Conservation (phyloP, 2,113 vertebrate species). For the Calyptomena viridis region DNA sequence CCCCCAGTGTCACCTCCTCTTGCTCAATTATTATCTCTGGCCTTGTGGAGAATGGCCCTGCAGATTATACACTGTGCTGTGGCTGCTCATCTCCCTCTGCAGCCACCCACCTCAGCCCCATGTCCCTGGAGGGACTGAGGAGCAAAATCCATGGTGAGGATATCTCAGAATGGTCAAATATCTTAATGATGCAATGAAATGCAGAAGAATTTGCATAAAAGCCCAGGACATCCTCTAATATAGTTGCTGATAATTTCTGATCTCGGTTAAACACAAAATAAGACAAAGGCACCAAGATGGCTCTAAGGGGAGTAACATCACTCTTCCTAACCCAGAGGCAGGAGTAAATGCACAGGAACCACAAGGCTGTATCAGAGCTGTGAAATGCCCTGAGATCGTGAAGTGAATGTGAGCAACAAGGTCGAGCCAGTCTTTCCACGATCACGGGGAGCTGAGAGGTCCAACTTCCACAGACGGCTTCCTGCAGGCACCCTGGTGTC, state of each 20-base stretch:
- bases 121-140: not conserved
- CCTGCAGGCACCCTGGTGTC: not conserved
- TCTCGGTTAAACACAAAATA: not conserved
- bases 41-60: not conserved
- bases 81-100: not conserved
- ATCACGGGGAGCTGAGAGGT: fast-evolving
- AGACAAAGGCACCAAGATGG: fast-evolving
- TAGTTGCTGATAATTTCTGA: not conserved
- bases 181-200: not conserved
- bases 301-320: not conserved
- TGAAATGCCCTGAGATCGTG: not conserved
- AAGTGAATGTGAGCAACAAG: not conserved
- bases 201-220: not conserved
- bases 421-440: not conserved
- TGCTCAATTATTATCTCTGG: not conserved
- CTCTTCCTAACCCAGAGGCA: not conserved
- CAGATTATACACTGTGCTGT: not conserved
- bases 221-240: not conserved
- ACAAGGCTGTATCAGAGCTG: not conserved
- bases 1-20: not conserved
- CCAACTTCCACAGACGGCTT: not conserved
- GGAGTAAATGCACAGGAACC: not conserved
- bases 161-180: not conserved
- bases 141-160: not conserved
- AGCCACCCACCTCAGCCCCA: not conserved